Base-by-base conservation (phyloP, 2,888 invertebrate species). In the Orthonychiurus folsomi region DNA sequence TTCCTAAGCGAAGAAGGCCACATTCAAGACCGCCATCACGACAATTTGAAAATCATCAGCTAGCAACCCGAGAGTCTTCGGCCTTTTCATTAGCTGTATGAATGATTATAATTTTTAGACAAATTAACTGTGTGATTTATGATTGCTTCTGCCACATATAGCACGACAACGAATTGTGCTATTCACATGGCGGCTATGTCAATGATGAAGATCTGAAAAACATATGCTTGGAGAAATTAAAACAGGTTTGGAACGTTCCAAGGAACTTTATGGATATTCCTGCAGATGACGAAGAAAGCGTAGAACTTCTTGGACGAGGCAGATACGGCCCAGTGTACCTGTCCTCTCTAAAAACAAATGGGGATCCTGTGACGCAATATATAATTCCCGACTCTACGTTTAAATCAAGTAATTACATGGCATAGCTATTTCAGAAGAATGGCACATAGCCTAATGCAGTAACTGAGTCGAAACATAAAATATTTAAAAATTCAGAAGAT, bases 221-320 rank as follows among this genome's bases (percentile, higher is more conserved):
- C 52, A 62, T 53, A 12, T 67, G 66, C 26, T 58, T 69, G 25
- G 68, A 69, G 27, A 60, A 63, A 37, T 60, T 69, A 75, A 83
- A 86, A 70, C 86, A 85, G 75, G 80, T 91, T 0, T 86, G 87
- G 83, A 84, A 83, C 65, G 84, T 86, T 73, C 86, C 89, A 0
- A 81, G 85, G 67, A 87, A 84, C 74, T 81, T 84, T 56, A 77
- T 91, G 66, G 86, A 86, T 53, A 81, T 89, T 26, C 67, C 69
- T 20, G 54, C 64, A 26, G 62, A 54, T 15, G 50, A 62, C 9
- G 63, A 64, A 59, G 86, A 87, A 73, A 82, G 84, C 1, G 61
- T 75, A 1, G 82, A 84, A 75, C 78, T 88, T 24, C 79, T 88
- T 52, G 87, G 87, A 0, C 79, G 85, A 12, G 91, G 91, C 26